Evolutionary conservation across 2,113 vertebrate species (phyloP).

Genomic region (Podarcis muralis): DNA sequence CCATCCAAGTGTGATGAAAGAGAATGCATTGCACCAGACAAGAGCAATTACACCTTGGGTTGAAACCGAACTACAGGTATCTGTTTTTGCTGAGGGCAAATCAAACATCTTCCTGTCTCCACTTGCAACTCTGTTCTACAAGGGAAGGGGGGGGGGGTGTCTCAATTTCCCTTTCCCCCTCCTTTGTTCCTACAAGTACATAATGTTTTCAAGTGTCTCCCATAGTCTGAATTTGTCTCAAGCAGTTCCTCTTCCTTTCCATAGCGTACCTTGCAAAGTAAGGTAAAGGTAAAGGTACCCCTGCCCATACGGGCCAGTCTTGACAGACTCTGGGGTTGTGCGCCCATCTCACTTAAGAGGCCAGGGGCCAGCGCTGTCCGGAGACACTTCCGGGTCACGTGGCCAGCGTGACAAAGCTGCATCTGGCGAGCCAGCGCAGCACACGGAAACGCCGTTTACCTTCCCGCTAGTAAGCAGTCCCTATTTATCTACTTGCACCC

Average conservation of each 20-base stretch:
- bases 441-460: too few relatives aligned
- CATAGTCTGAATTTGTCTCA: constrained; percentile 32
- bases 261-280: constrained; percentile 51
- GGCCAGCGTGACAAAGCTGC: too few relatives aligned
- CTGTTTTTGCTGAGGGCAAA: constrained; percentile 39
- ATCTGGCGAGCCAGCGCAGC: too few relatives aligned
- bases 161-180: background rate
- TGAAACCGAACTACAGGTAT: background rate
- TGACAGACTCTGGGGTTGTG: too few relatives aligned
- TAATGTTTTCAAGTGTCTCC: constrained; percentile 43
- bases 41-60: background rate
- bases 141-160: constrained; percentile 28
- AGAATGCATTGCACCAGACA: constrained; percentile 12
- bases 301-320: too few relatives aligned
- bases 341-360: too few relatives aligned
- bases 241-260: constrained; percentile 49
- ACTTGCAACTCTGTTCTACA: constrained; percentile 38
- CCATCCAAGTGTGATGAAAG: constrained; percentile 4
- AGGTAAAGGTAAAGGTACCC: too few relatives aligned
- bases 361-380: too few relatives aligned
- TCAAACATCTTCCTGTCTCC: constrained; percentile 26
- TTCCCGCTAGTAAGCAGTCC: too few relatives aligned
- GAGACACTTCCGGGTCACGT: too few relatives aligned
- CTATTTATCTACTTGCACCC: too few relatives aligned
- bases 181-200: background rate